Base-by-base conservation (phyloP, 2,888 invertebrate species). In the Ligdia adustata region DNA sequence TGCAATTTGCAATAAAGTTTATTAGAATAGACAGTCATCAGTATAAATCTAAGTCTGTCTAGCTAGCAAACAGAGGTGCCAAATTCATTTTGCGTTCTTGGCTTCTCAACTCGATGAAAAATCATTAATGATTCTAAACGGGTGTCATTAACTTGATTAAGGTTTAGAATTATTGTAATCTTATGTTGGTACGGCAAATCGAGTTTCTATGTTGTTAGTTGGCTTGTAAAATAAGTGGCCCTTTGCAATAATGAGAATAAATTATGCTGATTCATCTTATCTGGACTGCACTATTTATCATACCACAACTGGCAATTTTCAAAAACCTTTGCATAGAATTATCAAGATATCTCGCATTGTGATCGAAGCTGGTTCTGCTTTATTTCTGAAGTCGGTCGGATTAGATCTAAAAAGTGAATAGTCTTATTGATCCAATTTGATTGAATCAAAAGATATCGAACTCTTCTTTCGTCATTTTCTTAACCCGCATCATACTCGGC, bases 81-180 rank as follows among this genome's bases (percentile, higher is more conserved):
- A 53, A 70, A 53, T 45, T 29, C 35, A 11, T 53, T 50, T 49
- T 61, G 52, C 57, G 57, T 43, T 55, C 37, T 66, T 69, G 62
- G 58, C 61, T 56, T 39, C 49, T 51, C 26, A 42, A 57, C 34
- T 55, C 29, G 43, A 48, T 32, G 32, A 15, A 51, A 55, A 34
- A 46, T 38, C 32, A 55, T 60, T 50, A 46, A 52, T n/a, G n/a
- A n/a, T 57, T 53, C 39, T 49, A 4, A 37, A 55, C 29, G 9
- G n/a, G 11, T 47, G 16, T 31, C 29, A 24, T 29, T 46, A 24
- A 16, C 37, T 40, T 15, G 12, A 34, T 40, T 14, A 11, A 18
- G 27, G 13, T n/a, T n/a, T 26, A 27, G 9, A 20, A 27, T 16
- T 34, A 22, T 24, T 28, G 29, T 15, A 37, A 20, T n/a, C 31